Evolutionary conservation across 1,140 invertebrate genomes (phyloP).

Genomic region (Hyles vespertilio): DNA sequence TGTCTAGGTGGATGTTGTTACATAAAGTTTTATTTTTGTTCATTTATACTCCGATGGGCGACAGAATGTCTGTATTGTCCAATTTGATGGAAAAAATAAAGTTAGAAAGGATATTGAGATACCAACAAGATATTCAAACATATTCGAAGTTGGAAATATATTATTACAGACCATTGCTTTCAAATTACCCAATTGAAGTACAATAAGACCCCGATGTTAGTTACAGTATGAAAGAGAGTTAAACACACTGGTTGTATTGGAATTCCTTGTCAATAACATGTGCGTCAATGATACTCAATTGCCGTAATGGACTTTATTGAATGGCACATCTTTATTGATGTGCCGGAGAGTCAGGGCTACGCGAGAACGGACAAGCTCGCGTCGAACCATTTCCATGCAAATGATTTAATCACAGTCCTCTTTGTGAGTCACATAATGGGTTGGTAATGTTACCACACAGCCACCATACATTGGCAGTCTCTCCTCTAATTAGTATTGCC

Average conservation of each 20-base stretch:
- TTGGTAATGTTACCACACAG: background rate
- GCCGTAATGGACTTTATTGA: slow-evolving; percentile 1
- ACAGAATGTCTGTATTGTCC: too few relatives aligned
- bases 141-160: slow-evolving; percentile 13
- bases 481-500: too few relatives aligned
- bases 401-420: too few relatives aligned
- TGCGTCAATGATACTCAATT: background rate
- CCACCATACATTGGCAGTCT: background rate
- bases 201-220: background rate
- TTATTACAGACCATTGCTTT: background rate
- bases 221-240: background rate
- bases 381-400: too few relatives aligned
- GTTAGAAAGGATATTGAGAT: background rate
- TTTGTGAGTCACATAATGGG: too few relatives aligned
- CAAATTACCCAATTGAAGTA: background rate
- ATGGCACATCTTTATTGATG: background rate
- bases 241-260: too few relatives aligned
- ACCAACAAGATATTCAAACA: slow-evolving; percentile 35
- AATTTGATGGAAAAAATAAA: too few relatives aligned
- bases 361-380: too few relatives aligned
- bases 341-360: background rate
- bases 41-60: too few relatives aligned
- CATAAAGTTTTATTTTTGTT: too few relatives aligned
- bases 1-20: too few relatives aligned
- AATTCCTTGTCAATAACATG: background rate